Percentiles rank a stretch among this genome's conserved stretches.
Evolutionary conservation across 2,113 vertebrate genomes (phyloP).

Genomic region (Megaleporinus macrocephalus): DNA sequence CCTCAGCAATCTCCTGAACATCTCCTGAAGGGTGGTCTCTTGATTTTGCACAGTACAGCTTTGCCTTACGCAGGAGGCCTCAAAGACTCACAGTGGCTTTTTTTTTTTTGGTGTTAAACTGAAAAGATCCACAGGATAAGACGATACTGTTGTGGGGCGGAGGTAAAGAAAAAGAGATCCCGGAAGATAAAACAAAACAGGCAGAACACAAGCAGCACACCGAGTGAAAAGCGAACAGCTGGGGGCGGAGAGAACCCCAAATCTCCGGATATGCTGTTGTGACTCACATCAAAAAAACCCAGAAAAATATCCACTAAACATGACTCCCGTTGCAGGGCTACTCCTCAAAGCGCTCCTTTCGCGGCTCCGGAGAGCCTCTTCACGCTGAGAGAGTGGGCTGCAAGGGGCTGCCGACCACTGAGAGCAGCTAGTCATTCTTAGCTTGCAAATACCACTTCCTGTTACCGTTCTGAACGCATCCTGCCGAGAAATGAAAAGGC

Average conservation of each 20-base stretch:
- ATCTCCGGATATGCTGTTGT: slow-evolving; percentile 42
- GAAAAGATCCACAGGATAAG: not conserved
- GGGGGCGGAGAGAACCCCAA: slow-evolving; percentile 26
- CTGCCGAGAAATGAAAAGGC: slow-evolving; percentile 24
- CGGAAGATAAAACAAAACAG: slow-evolving; percentile 12
- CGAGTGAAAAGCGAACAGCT: slow-evolving; percentile 21
- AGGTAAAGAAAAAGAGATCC: not conserved
- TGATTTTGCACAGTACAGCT: no score
- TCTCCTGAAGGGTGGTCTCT: no score
- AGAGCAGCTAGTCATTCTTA: slow-evolving; percentile 34
- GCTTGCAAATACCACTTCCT: slow-evolving; percentile 29
- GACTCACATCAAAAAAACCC: slow-evolving; percentile 44
- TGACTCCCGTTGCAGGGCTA: slow-evolving; percentile 24
- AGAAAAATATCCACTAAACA: slow-evolving; percentile 51
- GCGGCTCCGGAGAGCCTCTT: slow-evolving; percentile 28
- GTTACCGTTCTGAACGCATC: not conserved
- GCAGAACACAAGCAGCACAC: not conserved
- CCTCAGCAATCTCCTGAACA: no score
- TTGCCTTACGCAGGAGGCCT: not conserved
- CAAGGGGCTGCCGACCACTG: slow-evolving; percentile 32
- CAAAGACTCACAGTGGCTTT: not conserved
- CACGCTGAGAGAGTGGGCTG: slow-evolving; percentile 35
- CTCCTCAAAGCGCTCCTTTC: slow-evolving; percentile 34
- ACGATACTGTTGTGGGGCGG: not conserved
- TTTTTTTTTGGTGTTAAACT: not conserved